phyloP scores from a whole-genome alignment of 1,140 invertebrate genomes.

The Drosophila albomicans region DNA sequence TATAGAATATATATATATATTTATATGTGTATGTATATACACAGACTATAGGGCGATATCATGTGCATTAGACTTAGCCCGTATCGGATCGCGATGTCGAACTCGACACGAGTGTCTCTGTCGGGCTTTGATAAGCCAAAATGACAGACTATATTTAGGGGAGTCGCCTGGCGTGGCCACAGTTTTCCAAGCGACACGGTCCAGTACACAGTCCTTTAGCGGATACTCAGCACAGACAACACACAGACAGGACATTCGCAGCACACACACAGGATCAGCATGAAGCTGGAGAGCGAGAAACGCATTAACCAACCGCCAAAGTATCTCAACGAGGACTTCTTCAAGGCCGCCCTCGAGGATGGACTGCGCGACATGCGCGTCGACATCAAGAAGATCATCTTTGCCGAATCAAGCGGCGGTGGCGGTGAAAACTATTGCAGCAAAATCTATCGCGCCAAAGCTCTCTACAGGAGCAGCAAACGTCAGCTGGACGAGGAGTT shows the following conservation, averaged over 20 bases:
- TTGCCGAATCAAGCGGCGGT: constrained; percentile 69
- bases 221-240: background rate
- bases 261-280: constrained; percentile 24
- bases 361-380: constrained; percentile 73
- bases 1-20: constrained; percentile 5
- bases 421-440: constrained; percentile 82
- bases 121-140: constrained; percentile 35
- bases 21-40: constrained; percentile 2
- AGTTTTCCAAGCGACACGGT: constrained; percentile 55
- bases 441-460: constrained; percentile 76
- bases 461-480: constrained; percentile 72
- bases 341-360: constrained; percentile 77
- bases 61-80: constrained; percentile 33
- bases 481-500: constrained; percentile 75
- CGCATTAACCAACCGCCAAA: constrained; percentile 55
- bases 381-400: constrained; percentile 79
- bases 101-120: constrained; percentile 6
- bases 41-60: constrained; percentile 6
- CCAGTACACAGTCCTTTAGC: constrained; percentile 22
- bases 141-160: constrained; percentile 64
- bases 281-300: constrained; percentile 66
- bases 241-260: too few species aligned
- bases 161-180: constrained; percentile 47
- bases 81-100: constrained; percentile 16
- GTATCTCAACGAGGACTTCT: constrained; percentile 78